These are phyloP conservation scores for Gymnarchus niloticus DNA, from an alignment of 2,113 vertebrate genomes.

Conservation along the genomic window DNA sequence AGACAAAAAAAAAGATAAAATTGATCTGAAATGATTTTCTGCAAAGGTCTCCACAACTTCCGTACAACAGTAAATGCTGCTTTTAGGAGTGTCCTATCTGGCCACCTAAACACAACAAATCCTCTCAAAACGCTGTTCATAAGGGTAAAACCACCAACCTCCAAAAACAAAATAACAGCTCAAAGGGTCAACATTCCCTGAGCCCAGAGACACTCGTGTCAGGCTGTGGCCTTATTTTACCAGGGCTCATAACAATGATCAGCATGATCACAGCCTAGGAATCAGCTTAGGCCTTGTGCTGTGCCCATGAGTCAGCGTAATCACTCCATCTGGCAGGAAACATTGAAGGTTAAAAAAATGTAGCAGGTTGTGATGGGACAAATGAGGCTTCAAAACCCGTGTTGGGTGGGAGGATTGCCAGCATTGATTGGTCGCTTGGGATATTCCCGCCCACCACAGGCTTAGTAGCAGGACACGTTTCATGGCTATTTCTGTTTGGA, in stretches of 20 bases:
- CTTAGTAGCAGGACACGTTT: not conserved
- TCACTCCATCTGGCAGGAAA: not conserved
- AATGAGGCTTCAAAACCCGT: too few relatives aligned
- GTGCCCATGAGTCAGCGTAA: not conserved
- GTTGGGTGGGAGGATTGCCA: too few relatives aligned
- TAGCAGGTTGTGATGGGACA: too few relatives aligned
- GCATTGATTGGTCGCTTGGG: too few relatives aligned
- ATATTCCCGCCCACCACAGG: too few relatives aligned
- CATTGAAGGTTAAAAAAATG: constrained; percentile 10
- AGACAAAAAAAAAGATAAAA: not conserved
- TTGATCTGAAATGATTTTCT: not conserved
- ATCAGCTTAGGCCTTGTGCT: not conserved
- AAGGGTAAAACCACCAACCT: not conserved
- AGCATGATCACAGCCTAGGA: not conserved
- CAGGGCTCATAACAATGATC: not conserved
- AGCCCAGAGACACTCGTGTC: not conserved
- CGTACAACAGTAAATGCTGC: not conserved
- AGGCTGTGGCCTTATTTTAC: too few relatives aligned
- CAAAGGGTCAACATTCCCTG: not conserved
- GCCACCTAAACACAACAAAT: not conserved
- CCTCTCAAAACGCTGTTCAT: not conserved
- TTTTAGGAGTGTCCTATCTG: too few relatives aligned
- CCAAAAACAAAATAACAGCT: not conserved
- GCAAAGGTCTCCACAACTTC: too few relatives aligned
- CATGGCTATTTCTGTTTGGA: not conserved